Conservation (phyloP, 2,113 vertebrate species). For the Perognathus longimembris region DNA sequence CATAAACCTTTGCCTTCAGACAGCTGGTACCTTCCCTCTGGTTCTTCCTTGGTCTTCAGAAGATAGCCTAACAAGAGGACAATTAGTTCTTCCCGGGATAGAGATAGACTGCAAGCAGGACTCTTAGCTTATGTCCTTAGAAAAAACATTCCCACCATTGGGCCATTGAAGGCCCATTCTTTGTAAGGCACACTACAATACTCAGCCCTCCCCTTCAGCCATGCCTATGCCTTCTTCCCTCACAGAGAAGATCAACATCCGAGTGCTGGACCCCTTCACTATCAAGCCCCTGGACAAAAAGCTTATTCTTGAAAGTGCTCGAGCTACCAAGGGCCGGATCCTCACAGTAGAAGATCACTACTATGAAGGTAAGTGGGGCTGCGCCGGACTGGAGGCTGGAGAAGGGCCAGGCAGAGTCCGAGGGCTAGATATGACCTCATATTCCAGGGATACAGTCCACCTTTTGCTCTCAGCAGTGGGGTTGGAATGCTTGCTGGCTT, state of each 20-base stretch:
- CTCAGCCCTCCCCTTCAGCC: neutral
- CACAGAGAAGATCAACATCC: conserved; percentile 92
- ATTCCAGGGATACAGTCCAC: neutral
- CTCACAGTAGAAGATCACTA: conserved; percentile 98
- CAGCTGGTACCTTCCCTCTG: neutral
- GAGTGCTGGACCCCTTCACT: conserved; percentile 95
- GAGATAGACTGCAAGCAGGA: neutral
- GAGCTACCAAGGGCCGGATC: conserved; percentile 93
- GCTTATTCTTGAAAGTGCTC: conserved; percentile 92
- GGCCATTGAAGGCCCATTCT: too few relatives aligned
- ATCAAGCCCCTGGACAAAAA: conserved; percentile 96
- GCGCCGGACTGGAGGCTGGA: neutral
- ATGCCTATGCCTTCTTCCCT: neutral
- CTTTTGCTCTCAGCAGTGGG: neutral
- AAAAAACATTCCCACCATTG: neutral
- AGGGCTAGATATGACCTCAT: neutral
- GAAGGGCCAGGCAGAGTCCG: neutral
- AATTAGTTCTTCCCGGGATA: neutral
- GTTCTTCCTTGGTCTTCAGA: neutral
- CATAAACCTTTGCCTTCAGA: neutral
- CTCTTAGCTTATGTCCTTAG: neutral
- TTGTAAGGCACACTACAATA: neutral
- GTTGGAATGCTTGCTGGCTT: neutral
- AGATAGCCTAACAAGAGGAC: neutral
- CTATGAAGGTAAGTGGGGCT: conserved; percentile 89